These are phyloP conservation scores for Argyrosomus japonicus DNA, from an alignment of 2,113 vertebrate genomes.

Conservation along the genomic window DNA sequence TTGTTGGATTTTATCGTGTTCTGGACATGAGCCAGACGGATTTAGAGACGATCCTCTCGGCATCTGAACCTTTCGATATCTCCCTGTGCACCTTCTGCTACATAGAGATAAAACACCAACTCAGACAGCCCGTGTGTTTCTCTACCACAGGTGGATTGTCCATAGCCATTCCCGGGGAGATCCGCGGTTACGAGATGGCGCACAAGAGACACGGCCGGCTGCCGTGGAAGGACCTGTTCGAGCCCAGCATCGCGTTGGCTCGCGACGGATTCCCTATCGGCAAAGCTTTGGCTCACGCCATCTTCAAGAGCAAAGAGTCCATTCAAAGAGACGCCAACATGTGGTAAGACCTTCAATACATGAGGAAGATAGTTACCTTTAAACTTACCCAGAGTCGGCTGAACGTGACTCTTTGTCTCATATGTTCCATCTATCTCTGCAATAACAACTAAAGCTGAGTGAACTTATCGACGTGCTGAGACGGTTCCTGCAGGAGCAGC, in stretches of 20 bases:
- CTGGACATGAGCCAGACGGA: slow-evolving; percentile 6
- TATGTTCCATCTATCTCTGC: background rate
- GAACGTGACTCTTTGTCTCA: background rate
- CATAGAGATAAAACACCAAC: background rate
- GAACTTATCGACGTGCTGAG: too few relatives aligned
- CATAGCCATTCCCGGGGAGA: slow-evolving; percentile 95
- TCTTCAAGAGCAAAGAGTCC: slow-evolving; percentile 73
- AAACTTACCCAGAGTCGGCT: background rate
- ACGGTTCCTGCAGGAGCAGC: too few relatives aligned
- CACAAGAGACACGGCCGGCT: slow-evolving; percentile 92
- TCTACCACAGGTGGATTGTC: slow-evolving; percentile 90
- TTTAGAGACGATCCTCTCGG: slow-evolving; percentile 25
- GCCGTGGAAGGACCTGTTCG: slow-evolving; percentile 92
- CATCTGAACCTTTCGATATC: background rate
- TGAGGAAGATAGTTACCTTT: too few relatives aligned
- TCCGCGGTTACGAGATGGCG: slow-evolving; percentile 94
- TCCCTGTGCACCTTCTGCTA: background rate
- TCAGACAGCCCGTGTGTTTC: background rate
- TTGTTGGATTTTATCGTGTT: slow-evolving; percentile 8
- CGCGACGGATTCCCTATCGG: slow-evolving; percentile 90
- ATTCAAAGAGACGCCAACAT: slow-evolving; percentile 86
- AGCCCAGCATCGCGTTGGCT: slow-evolving; percentile 93
- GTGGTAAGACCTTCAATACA: slow-evolving; percentile 84
- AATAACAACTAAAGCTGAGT: background rate
- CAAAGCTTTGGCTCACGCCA: slow-evolving; percentile 88